Conservation (phyloP, 2,113 vertebrate species). For the Emydocephalus ijimae region DNA sequence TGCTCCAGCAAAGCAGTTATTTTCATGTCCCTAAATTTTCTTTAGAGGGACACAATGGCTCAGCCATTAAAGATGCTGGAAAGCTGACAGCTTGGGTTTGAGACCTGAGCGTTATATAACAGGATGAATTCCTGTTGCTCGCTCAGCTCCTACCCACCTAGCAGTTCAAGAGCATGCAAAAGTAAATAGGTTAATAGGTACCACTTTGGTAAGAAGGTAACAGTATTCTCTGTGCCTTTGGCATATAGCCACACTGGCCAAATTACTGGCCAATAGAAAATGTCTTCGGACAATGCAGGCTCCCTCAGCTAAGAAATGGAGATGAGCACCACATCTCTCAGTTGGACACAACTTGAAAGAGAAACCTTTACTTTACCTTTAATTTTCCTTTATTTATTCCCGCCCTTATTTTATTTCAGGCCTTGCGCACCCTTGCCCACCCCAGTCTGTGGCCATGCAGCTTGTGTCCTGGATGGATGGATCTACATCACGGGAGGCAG, state of each 20-base stretch:
- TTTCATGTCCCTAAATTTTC: not conserved
- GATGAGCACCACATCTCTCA: not conserved
- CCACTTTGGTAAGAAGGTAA: not conserved
- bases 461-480: constrained; percentile 64
- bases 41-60: not conserved
- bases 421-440: constrained; percentile 65
- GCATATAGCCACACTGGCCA: not conserved
- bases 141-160: not conserved
- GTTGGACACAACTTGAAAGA: not conserved
- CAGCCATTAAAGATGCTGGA: not conserved
- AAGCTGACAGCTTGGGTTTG: not conserved
- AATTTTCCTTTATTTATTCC: not conserved
- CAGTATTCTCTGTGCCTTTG: not conserved
- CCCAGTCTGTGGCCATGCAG: constrained; percentile 70
- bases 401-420: constrained; percentile 55
- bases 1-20: not conserved
- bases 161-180: not conserved
- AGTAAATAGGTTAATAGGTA: not conserved
- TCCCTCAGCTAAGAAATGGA: not conserved
- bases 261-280: not conserved
- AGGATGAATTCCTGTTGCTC: not conserved
- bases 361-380: not conserved
- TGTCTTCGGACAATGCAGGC: not conserved
- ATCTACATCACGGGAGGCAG: constrained; percentile 75
- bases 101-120: not conserved